Conservation (phyloP, 2,113 vertebrate species). For the Trichechus manatus region DNA sequence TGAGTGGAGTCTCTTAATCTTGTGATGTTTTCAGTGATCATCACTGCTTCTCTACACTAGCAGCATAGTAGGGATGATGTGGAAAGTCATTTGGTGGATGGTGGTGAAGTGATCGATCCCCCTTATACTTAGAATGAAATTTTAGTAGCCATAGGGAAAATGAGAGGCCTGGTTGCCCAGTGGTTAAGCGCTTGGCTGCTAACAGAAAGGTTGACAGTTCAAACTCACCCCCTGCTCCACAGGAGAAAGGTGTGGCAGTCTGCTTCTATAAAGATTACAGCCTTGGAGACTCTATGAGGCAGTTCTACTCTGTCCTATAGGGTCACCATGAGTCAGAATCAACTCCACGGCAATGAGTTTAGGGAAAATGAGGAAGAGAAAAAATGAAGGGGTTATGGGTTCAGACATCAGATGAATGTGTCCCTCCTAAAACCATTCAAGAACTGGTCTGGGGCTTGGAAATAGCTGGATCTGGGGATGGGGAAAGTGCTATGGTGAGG, state of each 20-base stretch:
- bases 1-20: not conserved
- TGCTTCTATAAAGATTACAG: not conserved
- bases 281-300: not conserved
- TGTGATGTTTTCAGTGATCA: not conserved
- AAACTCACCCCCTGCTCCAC: too few relatives aligned
- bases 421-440: not conserved
- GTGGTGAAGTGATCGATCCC: not conserved
- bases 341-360: not conserved
- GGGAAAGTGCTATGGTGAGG: not conserved
- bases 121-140: not conserved
- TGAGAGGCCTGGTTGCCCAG: too few relatives aligned
- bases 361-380: not conserved
- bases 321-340: not conserved
- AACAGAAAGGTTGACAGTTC: too few relatives aligned
- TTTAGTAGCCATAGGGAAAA: not conserved
- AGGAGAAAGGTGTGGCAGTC: too few relatives aligned
- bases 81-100: not conserved
- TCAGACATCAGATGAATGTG: not conserved
- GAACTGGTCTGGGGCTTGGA: not conserved
- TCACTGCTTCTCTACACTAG: not conserved
- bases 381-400: not conserved
- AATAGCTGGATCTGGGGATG: not conserved
- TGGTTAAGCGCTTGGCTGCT: too few relatives aligned
- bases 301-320: not conserved
- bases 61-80: accelerated